Evolutionary conservation across 2,797 vertebrate genomes (phyloP), one percentile per base, ranked within the genome.

Genomic region (Trematomus bernacchii): DNA sequence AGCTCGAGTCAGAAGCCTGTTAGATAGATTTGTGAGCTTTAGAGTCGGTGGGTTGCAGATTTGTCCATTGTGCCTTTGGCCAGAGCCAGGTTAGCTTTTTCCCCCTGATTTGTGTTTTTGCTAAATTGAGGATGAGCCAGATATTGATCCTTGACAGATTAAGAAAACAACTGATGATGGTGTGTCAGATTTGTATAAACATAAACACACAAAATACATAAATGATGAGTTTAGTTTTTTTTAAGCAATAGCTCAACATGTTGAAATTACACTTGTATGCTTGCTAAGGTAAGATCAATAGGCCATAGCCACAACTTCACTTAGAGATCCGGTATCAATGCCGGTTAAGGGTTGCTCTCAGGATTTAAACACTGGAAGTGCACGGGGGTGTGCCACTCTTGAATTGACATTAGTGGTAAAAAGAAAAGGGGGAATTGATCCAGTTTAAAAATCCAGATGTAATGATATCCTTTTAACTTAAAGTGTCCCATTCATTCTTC

Each of bases 381-480:
- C 21, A 61, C 37, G 54, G 59, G 37, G 12, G 48, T 53, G 37
- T 10, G 42, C 21, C 40, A 47, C 16, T 30, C 5, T 15, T 4
- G n/a, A 59, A 68, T 55, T 53, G 11, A 58, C 12, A 19, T 33
- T 52, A 55, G 53, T 43, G 42, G 58, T 57, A 3, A 43, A 55
- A 71, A 68, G 48, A 42, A 23, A 43, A 8, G 27, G 46, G 23
- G 14, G 52, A 47, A 86, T 91, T 79, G 76, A 90, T 86, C 72
- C 52, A 8, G 27, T 72, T 84, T 75, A 21, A 65, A 82, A 83
- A 82, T 59, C 5, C 19, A 70, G 50, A 74, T 63, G 15, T 81
- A 79, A 86, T 66, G 40, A 89, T 50, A 69, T 77, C 42, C 57
- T 81, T 81, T 79, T 67, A 83, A 76, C 60, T 66, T 15, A 66